Conservation (phyloP, 2,888 invertebrate species). For the Digitonthophagus gazella region DNA sequence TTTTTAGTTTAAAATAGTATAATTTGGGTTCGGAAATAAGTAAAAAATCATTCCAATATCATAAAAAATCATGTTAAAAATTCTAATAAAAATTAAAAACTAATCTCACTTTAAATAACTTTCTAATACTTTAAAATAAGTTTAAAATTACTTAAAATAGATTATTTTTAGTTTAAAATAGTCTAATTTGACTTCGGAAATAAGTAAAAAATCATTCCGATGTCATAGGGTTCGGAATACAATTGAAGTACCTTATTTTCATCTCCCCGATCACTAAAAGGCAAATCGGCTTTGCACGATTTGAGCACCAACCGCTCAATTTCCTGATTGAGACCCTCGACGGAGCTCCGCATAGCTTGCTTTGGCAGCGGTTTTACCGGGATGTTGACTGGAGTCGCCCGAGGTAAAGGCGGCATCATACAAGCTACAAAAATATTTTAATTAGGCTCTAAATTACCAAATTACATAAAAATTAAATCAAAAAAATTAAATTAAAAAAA, state of each 20-base stretch:
- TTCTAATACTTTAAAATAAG: too few species aligned
- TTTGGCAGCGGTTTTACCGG: conserved; percentile 58
- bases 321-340: conserved; percentile 85
- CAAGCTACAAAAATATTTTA: conserved; percentile 36
- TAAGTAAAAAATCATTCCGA: too few species aligned
- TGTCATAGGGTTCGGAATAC: neutral
- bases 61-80: too few species aligned
- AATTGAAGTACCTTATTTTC: conserved; percentile 59
- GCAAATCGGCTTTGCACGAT: conserved; percentile 50
- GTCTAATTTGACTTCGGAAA: too few species aligned
- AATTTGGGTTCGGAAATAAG: too few species aligned
- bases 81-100: too few species aligned
- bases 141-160: too few species aligned
- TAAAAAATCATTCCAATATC: too few species aligned
- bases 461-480: neutral
- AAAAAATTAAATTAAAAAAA: neutral
- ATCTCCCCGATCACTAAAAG: conserved; percentile 38
- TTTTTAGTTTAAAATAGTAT: too few species aligned
- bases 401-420: conserved; percentile 45
- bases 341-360: conserved; percentile 76
- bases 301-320: conserved; percentile 67
- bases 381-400: conserved; percentile 59
- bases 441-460: neutral
- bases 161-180: too few species aligned
- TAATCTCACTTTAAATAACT: too few species aligned